phyloP scores from a whole-genome alignment of 2,888 invertebrate species.

The Brachypalpus laphriformis region DNA sequence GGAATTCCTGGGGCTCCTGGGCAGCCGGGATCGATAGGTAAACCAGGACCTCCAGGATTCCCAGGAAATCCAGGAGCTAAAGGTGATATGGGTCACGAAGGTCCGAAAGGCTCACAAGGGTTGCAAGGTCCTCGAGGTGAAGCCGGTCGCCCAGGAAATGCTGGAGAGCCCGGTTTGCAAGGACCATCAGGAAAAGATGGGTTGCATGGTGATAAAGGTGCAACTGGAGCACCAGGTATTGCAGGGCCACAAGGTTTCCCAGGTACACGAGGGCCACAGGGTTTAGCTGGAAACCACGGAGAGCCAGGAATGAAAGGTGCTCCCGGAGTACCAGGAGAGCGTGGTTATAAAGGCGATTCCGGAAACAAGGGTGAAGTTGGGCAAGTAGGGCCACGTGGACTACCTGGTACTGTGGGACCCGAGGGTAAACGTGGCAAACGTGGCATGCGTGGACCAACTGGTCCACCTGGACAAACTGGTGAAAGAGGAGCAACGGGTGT shows the following conservation, averaged over 20 bases:
- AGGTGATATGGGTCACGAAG: constrained; percentile 89
- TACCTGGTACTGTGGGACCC: constrained; percentile 89
- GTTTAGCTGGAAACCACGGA: constrained; percentile 89
- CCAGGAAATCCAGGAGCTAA: constrained; percentile 91
- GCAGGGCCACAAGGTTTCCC: constrained; percentile 92
- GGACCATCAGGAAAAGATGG: constrained; percentile 92
- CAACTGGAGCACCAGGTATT: constrained; percentile 88
- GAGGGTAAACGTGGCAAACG: constrained; percentile 92
- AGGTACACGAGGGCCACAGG: constrained; percentile 91
- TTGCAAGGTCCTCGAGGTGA: constrained; percentile 92
- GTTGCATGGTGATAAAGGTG: constrained; percentile 91
- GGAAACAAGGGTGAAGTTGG: constrained; percentile 91
- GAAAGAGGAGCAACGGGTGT: constrained; percentile 85
- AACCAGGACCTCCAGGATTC: constrained; percentile 93
- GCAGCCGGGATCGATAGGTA: constrained; percentile 88
- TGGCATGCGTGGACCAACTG: constrained; percentile 90
- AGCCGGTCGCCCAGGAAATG: constrained; percentile 89
- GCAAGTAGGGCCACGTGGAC: constrained; percentile 88
- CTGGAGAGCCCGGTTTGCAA: constrained; percentile 89
- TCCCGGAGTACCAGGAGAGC: constrained; percentile 89
- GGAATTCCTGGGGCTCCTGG: constrained; percentile 90
- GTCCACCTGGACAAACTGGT: constrained; percentile 87
- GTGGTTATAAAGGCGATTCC: constrained; percentile 90
- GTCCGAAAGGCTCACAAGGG: constrained; percentile 92
- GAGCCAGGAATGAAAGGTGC: constrained; percentile 90